A percentile compares a stretch with the other conserved stretches of the same genome.
phyloP scores from a whole-genome alignment of 2,888 invertebrate genomes.

The Drosophila paramelanica region DNA sequence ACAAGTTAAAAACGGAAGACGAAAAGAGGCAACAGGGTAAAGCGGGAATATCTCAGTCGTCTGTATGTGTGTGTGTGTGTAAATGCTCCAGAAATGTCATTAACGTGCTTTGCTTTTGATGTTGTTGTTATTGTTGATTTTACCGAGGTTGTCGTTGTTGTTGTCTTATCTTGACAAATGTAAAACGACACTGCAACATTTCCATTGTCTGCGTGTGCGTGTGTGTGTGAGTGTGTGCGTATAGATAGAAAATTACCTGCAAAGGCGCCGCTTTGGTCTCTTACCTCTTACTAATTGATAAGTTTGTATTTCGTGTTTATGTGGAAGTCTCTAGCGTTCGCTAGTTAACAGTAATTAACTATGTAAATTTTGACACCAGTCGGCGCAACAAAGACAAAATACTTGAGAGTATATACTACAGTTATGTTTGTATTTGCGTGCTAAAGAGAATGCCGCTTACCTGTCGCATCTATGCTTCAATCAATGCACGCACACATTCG shows the following conservation, averaged over 20 bases:
- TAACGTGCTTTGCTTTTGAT: conserved; percentile 62
- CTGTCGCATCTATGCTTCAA: conserved; percentile 67
- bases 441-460: conserved; percentile 44
- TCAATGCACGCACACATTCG: conserved; percentile 52
- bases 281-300: conserved; percentile 62
- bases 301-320: conserved; percentile 42
- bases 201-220: background rate
- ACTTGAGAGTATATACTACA: background rate
- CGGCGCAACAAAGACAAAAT: conserved; percentile 29
- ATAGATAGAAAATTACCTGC: conserved; percentile 68
- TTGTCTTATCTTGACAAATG: conserved; percentile 63
- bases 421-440: conserved; percentile 19
- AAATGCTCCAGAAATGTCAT: conserved; percentile 74
- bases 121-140: conserved; percentile 19
- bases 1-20: conserved; percentile 26
- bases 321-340: conserved; percentile 26
- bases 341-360: conserved; percentile 57
- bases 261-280: conserved; percentile 50
- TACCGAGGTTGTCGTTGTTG: conserved; percentile 5
- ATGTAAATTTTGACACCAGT: conserved; percentile 65
- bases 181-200: conserved; percentile 55
- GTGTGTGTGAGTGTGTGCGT: conserved; percentile 13
- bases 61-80: conserved; percentile 21
- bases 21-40: conserved; percentile 9
- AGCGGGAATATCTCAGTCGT: conserved; percentile 26